phyloP scores from a whole-genome alignment of 2,888 invertebrate genomes.

The Luperina testacea region DNA sequence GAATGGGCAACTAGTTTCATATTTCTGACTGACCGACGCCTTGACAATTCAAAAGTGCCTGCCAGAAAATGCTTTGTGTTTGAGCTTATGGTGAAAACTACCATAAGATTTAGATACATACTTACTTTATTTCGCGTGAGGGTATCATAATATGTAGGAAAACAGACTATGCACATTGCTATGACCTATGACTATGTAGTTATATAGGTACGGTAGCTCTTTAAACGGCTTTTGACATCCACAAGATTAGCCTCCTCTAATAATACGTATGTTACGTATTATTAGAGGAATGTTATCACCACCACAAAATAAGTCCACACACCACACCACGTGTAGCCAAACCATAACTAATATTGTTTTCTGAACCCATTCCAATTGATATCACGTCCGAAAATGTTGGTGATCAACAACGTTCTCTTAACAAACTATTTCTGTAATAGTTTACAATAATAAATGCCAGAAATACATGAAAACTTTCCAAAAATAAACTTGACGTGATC shows the following conservation, averaged over 20 bases:
- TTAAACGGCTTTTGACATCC: background rate
- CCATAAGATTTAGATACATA: no score
- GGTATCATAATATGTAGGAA: background rate
- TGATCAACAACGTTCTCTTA: conserved; percentile 39
- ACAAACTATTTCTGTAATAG: conserved; percentile 42
- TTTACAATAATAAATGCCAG: conserved; percentile 43
- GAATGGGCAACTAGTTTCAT: no score
- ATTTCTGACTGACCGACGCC: no score
- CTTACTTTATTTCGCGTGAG: background rate
- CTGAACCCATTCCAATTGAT: conserved; percentile 18
- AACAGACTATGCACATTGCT: background rate
- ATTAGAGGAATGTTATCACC: conserved; percentile 15
- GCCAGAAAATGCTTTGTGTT: no score
- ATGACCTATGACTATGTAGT: background rate
- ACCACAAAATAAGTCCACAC: background rate
- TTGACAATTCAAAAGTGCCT: no score
- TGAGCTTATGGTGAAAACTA: no score
- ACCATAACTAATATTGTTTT: conserved; percentile 34
- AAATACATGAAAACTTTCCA: conserved; percentile 45
- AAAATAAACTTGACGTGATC: conserved; percentile 56
- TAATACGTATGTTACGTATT: background rate
- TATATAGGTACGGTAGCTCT: no score
- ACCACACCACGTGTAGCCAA: conserved; percentile 2
- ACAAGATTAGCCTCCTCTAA: background rate
- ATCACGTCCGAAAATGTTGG: conserved; percentile 38